Conservation (phyloP, 37 sponge, comb jelly and placozoan genomes). For the Geodia barretti region DNA sequence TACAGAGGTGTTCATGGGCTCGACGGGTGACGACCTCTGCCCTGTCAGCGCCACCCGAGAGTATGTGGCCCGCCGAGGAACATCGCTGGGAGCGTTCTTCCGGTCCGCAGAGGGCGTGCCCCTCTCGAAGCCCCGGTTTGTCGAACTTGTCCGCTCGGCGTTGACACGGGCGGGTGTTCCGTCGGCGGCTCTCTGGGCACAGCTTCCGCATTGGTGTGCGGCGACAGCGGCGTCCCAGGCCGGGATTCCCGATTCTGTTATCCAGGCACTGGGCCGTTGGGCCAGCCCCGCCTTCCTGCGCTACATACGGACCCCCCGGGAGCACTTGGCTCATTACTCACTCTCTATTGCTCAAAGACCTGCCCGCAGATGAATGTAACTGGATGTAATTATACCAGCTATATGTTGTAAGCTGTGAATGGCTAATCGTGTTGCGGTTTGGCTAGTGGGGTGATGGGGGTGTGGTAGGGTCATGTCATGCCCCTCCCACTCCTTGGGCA, state of each 20-base stretch:
- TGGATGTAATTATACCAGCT: too few species aligned
- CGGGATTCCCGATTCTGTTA: slow-evolving; percentile 1
- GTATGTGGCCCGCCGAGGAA: slow-evolving; percentile 19
- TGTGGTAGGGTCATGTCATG: too few species aligned
- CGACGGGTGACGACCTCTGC: slow-evolving; percentile 21
- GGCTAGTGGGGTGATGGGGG: too few species aligned
- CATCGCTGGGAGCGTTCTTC: slow-evolving; percentile 16
- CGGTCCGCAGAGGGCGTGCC: slow-evolving; percentile 7
- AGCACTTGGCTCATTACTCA: not conserved
- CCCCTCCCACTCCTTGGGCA: too few species aligned
- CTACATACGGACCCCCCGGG: slow-evolving; percentile 16
- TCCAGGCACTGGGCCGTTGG: slow-evolving; percentile 23
- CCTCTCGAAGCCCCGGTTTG: slow-evolving; percentile 25
- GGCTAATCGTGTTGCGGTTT: too few species aligned
- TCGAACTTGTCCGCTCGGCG: not conserved
- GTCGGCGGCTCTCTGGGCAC: slow-evolving; percentile 21
- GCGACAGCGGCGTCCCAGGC: slow-evolving; percentile 27
- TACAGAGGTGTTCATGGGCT: slow-evolving; percentile 14
- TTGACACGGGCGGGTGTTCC: slow-evolving; percentile 4
- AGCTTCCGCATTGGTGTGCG: slow-evolving; percentile 45
- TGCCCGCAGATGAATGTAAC: too few species aligned
- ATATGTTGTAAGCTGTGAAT: too few species aligned
- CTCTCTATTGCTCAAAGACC: too few species aligned
- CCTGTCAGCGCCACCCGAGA: slow-evolving; percentile 22
- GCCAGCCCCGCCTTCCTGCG: slow-evolving; percentile 1